Evolutionary conservation across 2,113 vertebrate genomes (phyloP).

Genomic region (Aix galericulata): DNA sequence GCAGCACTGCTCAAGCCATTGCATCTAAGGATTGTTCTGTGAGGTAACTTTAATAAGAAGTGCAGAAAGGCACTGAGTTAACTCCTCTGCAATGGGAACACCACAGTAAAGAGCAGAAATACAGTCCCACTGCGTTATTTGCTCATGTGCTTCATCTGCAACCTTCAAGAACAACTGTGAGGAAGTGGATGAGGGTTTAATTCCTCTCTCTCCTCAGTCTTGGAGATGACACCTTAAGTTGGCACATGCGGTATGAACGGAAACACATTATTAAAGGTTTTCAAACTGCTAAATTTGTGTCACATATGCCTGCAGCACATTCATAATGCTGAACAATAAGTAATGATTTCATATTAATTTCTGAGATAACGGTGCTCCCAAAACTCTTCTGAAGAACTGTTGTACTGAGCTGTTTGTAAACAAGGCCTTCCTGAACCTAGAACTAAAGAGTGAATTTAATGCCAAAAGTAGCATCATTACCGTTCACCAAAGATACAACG

Average conservation of each 20-base stretch:
- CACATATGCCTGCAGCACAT: background rate
- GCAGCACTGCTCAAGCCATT: background rate
- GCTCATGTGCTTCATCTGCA: background rate
- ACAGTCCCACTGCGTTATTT: background rate
- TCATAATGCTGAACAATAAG: background rate
- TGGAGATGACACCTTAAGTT: background rate
- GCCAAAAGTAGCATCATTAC: background rate
- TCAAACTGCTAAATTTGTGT: background rate
- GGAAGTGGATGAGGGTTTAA: background rate
- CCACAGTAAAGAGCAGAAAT: background rate
- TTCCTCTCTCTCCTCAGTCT: background rate
- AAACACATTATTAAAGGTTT: background rate
- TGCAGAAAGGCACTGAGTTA: background rate
- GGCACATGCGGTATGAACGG: background rate
- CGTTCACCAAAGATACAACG: background rate
- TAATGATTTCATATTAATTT: background rate
- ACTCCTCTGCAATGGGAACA: background rate
- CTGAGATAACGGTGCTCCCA: background rate
- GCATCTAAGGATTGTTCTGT: fast-evolving
- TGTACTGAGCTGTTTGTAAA: background rate
- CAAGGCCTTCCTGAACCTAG: background rate
- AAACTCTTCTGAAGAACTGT: background rate
- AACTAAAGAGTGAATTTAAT: background rate
- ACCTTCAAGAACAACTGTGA: background rate
- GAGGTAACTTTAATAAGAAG: background rate